Conservation (phyloP, 2,113 vertebrate species). For the Smithornis capensis region DNA sequence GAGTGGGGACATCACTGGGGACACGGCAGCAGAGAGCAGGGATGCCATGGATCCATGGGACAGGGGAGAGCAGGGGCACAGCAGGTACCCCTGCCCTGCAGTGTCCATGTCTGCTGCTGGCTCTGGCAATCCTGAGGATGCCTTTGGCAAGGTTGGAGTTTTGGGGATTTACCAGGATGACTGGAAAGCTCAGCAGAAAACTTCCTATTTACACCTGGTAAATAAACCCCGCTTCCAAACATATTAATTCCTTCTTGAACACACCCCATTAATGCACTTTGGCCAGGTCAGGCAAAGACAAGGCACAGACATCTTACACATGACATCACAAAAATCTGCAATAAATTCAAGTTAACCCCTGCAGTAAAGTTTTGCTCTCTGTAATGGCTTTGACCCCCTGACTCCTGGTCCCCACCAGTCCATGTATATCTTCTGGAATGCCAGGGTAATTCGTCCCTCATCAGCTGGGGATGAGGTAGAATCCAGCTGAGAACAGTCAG, state of each 20-base stretch:
- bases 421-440: neutral
- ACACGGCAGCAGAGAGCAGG: neutral
- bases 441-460: neutral
- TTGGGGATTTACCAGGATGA: neutral
- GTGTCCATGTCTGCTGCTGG: neutral
- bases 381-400: neutral
- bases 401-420: neutral
- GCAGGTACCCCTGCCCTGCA: accelerated
- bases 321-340: neutral
- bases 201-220: neutral
- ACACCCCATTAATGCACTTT: neutral
- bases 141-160: neutral
- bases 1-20: neutral
- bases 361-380: neutral
- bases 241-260: neutral
- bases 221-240: neutral
- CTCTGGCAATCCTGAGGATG: neutral
- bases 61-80: neutral
- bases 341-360: neutral
- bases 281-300: neutral
- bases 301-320: neutral
- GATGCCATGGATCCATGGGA: too few species aligned
- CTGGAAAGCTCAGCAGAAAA: neutral
- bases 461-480: neutral
- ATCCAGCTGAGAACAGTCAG: neutral